These are phyloP conservation scores for Anguilla marmorata DNA, from an alignment of 2,797 vertebrate genomes.

Conservation along the genomic window DNA sequence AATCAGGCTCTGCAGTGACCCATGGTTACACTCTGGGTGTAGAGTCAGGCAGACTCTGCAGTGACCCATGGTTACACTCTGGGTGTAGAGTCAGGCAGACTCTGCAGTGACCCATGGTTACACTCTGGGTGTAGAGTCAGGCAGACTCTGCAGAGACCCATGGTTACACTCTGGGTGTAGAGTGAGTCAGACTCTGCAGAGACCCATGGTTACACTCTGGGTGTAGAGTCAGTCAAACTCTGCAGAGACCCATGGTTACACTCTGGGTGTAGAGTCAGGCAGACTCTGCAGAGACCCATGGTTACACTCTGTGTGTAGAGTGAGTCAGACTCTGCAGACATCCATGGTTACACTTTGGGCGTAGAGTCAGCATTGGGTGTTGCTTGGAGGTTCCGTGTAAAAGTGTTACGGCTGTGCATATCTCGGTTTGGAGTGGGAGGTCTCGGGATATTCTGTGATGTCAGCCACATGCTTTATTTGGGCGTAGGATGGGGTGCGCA, in stretches of 20 bases:
- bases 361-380: not conserved
- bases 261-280: too few species aligned
- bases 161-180: not conserved
- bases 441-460: not conserved
- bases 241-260: too few species aligned
- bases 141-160: not conserved
- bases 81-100: not conserved
- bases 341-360: not conserved
- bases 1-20: not conserved
- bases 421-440: not conserved
- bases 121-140: not conserved
- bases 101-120: not conserved
- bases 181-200: not conserved
- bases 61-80: too few species aligned
- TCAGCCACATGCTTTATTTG: slow-evolving; percentile 34
- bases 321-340: not conserved
- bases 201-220: too few species aligned
- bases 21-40: not conserved
- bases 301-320: not conserved
- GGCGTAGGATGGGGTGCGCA: not conserved
- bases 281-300: too few species aligned
- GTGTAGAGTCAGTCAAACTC: too few species aligned
- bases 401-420: not conserved
- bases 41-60: too few species aligned
- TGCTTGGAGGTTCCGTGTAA: not conserved